Percentiles rank a stretch among this genome's conserved stretches.
Evolutionary conservation across 2,888 invertebrate species (phyloP).

Genomic region (Odontothrips loti): DNA sequence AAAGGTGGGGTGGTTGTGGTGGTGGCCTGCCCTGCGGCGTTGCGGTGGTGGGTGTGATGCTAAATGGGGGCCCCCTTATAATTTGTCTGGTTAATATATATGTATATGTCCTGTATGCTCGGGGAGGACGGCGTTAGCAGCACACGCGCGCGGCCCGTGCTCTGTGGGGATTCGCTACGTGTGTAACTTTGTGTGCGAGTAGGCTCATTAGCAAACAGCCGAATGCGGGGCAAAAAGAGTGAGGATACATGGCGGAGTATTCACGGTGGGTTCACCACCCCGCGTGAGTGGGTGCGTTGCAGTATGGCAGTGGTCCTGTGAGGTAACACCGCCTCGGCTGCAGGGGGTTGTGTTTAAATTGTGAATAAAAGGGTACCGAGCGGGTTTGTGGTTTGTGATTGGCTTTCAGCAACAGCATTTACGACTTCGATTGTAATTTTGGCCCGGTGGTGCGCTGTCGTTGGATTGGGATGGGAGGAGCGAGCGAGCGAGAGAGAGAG

Average conservation of each 20-base stretch:
- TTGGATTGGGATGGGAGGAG: too few species aligned
- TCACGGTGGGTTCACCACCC: not conserved
- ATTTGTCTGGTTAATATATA: constrained; percentile 24
- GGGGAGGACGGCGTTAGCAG: not conserved
- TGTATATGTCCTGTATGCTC: not conserved
- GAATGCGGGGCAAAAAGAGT: constrained; percentile 16
- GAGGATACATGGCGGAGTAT: too few species aligned
- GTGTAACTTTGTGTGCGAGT: not conserved
- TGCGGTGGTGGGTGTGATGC: not conserved
- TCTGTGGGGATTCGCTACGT: not conserved
- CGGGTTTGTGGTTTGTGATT: too few species aligned
- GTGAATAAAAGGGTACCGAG: too few species aligned
- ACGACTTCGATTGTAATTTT: too few species aligned
- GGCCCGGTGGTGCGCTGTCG: too few species aligned
- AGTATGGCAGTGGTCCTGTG: too few species aligned
- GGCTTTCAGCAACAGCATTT: too few species aligned
- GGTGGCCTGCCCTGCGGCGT: too few species aligned
- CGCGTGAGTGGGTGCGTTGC: not conserved
- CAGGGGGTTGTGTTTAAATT: too few species aligned
- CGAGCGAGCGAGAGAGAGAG: too few species aligned
- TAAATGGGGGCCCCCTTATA: constrained; percentile 3
- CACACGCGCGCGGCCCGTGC: not conserved
- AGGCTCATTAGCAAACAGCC: not conserved
- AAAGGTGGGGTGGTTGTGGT: not conserved
- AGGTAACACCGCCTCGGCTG: too few species aligned